A percentile compares a stretch with the other conserved stretches of the same genome.
These are phyloP conservation scores for Rhopalosiphum nymphaeae DNA, from an alignment of 2,888 invertebrate genomes.

Conservation along the genomic window DNA sequence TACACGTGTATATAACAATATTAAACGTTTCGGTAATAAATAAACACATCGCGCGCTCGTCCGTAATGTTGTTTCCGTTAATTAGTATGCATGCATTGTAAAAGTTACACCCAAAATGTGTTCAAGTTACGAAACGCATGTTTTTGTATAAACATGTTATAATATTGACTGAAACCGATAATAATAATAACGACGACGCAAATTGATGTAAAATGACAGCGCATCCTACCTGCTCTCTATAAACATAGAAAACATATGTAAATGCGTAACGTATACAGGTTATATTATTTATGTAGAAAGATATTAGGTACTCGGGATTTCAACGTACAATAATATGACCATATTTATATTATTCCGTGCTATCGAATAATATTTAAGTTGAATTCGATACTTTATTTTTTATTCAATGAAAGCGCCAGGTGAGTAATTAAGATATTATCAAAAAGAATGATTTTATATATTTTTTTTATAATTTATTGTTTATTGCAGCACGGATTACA, in stretches of 20 bases:
- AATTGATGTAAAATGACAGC: constrained; percentile 31
- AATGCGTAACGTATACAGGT: background rate
- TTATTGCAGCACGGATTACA: background rate
- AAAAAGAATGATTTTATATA: background rate
- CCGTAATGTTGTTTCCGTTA: constrained; percentile 31
- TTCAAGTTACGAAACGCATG: constrained; percentile 46
- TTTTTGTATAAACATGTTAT: background rate
- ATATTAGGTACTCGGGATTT: background rate
- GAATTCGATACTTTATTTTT: background rate
- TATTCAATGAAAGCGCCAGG: background rate
- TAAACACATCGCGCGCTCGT: constrained; percentile 48
- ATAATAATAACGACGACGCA: constrained; percentile 19
- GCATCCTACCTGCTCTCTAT: background rate
- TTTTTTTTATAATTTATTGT: background rate
- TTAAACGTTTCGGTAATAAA: constrained; percentile 59
- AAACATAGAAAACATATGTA: background rate
- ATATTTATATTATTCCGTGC: background rate
- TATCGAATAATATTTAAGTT: background rate
- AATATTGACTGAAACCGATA: background rate
- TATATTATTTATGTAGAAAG: background rate
- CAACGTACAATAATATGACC: background rate
- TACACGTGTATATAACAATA: constrained; percentile 56
- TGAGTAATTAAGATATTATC: background rate
- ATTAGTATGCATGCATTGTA: constrained; percentile 53
- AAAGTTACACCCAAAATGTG: constrained; percentile 58